Evolutionary conservation across 2,113 vertebrate species (phyloP).

Genomic region (Cheilinus undulatus): DNA sequence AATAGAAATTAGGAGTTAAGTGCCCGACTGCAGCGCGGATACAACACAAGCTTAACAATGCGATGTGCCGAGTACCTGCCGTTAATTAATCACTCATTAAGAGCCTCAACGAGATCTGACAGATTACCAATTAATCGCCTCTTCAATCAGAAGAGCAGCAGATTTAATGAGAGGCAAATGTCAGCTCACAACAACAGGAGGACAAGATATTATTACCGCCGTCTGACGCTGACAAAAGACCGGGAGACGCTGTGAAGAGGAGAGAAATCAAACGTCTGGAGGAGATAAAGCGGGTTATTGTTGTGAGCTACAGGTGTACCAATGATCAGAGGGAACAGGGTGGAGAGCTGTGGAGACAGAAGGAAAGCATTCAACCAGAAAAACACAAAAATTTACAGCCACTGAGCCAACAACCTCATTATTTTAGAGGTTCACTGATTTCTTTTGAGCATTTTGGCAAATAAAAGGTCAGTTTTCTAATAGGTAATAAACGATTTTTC

Average conservation of each 20-base stretch:
- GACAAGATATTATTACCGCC: background rate
- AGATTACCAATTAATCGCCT: conserved; percentile 19
- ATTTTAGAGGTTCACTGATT: no score
- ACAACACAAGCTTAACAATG: background rate
- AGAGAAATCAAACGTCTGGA: background rate
- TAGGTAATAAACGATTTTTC: no score
- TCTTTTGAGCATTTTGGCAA: no score
- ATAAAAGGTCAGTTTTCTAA: no score
- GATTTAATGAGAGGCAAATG: background rate
- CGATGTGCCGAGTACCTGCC: background rate
- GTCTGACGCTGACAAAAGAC: background rate
- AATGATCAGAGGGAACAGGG: background rate
- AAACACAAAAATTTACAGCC: no score
- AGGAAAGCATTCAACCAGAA: no score
- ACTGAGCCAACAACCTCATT: no score
- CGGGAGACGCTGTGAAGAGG: background rate
- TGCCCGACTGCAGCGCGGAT: background rate
- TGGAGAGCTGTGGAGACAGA: no score
- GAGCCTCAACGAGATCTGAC: conserved; percentile 7
- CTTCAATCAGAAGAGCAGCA: conserved; percentile 22
- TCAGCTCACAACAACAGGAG: background rate
- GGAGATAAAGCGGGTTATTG: background rate
- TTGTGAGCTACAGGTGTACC: background rate
- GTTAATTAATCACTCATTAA: conserved; percentile 30
- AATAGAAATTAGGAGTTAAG: no score